These are phyloP conservation scores for Odontomyia ornata DNA, from an alignment of 2,888 invertebrate species.

Conservation along the genomic window DNA sequence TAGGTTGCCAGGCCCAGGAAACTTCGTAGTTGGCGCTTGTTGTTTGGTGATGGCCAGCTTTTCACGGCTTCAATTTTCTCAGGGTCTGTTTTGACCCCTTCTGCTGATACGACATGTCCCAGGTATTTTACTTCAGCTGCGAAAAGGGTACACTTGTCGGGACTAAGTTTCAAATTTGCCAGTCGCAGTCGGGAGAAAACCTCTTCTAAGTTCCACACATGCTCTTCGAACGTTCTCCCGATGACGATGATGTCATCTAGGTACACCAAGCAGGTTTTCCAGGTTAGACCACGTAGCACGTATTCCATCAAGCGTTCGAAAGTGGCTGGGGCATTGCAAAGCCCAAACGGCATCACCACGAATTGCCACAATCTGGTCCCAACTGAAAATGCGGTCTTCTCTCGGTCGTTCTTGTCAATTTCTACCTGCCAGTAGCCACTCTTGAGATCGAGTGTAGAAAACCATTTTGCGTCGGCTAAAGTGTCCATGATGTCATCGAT, in stretches of 20 bases:
- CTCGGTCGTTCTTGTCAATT: conserved; percentile 43
- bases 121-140: conserved; percentile 34
- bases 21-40: conserved; percentile 18
- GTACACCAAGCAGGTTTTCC: conserved; percentile 51
- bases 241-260: conserved; percentile 51
- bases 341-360: conserved; percentile 53
- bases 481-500: conserved; percentile 52
- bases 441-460: conserved; percentile 51
- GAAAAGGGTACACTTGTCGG: conserved; percentile 33
- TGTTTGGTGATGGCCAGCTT: conserved; percentile 3
- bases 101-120: conserved; percentile 39
- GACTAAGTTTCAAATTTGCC: conserved; percentile 43
- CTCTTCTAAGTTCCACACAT: conserved; percentile 46
- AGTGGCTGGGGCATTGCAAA: conserved; percentile 50
- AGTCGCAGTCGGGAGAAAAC: conserved; percentile 28
- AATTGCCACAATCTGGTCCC: conserved; percentile 52
- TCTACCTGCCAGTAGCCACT: conserved; percentile 51
- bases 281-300: conserved; percentile 43
- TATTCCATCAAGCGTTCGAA: conserved; percentile 51
- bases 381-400: conserved; percentile 52
- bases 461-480: conserved; percentile 49
- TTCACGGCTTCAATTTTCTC: conserved; percentile 35
- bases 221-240: conserved; percentile 47
- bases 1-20: conserved; percentile 16
- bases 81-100: conserved; percentile 34